phyloP scores from a whole-genome alignment of 2,888 invertebrate genomes.

The Argyresthia goedartella region DNA sequence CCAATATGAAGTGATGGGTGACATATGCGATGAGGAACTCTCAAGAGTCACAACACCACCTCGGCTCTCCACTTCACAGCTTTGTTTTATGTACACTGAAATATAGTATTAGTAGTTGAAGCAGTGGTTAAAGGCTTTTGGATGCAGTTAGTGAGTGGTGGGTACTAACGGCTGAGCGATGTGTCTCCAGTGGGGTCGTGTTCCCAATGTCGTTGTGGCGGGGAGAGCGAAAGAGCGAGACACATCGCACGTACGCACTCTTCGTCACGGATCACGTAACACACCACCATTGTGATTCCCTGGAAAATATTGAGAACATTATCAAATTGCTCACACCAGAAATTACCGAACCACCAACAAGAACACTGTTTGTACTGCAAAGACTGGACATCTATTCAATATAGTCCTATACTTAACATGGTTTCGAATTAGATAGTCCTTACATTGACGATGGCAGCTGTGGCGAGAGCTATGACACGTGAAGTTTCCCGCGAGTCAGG shows the following conservation, averaged over 20 bases:
- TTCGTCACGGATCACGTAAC: slow-evolving; percentile 73
- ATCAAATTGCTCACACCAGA: background rate
- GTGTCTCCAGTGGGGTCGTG: slow-evolving; percentile 69
- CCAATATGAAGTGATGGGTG: slow-evolving; percentile 51
- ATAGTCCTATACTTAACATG: background rate
- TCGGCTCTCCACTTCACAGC: slow-evolving; percentile 74
- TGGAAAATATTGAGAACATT: slow-evolving; percentile 25
- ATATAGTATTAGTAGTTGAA: background rate
- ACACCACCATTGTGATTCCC: slow-evolving; percentile 71
- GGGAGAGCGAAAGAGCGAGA: slow-evolving; percentile 36
- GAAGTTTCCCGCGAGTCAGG: slow-evolving; percentile 34
- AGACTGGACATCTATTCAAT: no score
- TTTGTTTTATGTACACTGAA: slow-evolving; percentile 72
- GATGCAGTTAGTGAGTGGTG: no score
- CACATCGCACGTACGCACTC: slow-evolving; percentile 58
- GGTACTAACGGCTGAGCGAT: slow-evolving; percentile 72
- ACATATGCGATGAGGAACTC: slow-evolving; percentile 41
- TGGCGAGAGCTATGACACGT: slow-evolving; percentile 38
- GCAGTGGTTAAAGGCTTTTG: no score
- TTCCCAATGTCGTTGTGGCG: slow-evolving; percentile 50
- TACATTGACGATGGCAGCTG: slow-evolving; percentile 45
- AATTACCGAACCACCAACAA: no score
- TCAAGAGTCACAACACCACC: slow-evolving; percentile 53
- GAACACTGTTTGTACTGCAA: no score
- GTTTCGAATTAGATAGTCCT: slow-evolving; percentile 12